A percentile compares a stretch with the other conserved stretches of the same genome.
Conservation (phyloP, 2,113 vertebrate genomes). For the Coreoperca whiteheadi region DNA sequence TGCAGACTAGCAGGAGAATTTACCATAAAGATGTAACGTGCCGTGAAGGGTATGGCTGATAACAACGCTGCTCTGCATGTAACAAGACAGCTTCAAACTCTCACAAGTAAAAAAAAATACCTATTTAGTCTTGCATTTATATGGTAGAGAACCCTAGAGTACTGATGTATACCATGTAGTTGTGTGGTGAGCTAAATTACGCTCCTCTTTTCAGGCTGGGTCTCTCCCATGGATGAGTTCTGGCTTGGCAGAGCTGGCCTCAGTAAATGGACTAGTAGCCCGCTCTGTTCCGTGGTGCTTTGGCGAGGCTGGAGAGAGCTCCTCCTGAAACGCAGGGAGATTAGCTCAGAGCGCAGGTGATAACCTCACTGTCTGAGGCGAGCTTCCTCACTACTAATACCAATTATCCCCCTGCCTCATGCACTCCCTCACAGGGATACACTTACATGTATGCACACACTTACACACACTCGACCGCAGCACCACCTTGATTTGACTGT, state of each 20-base stretch:
- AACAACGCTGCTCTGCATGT: not conserved
- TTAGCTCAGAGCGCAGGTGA: constrained; percentile 69
- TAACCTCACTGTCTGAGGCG: constrained; percentile 71
- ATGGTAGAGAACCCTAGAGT: not conserved
- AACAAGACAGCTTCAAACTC: not conserved
- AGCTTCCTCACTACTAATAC: constrained; percentile 65
- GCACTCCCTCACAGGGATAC: constrained; percentile 48
- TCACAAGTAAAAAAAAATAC: not conserved
- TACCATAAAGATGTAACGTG: not conserved
- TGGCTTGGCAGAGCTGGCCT: constrained; percentile 29
- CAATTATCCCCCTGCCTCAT: constrained; percentile 70
- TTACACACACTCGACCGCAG: constrained; percentile 20
- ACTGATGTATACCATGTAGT: not conserved
- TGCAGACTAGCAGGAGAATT: not conserved
- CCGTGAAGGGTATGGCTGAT: not conserved
- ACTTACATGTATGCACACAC: constrained; percentile 25
- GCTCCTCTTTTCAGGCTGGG: not conserved
- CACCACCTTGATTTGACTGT: constrained; percentile 45
- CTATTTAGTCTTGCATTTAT: too few species aligned
- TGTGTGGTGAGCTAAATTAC: not conserved
- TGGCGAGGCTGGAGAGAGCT: constrained; percentile 44
- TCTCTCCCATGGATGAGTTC: constrained; percentile 6
- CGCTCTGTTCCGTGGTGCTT: constrained; percentile 24
- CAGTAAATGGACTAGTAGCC: constrained; percentile 41
- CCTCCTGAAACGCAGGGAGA: constrained; percentile 54